A percentile compares a stretch with the other conserved stretches of the same genome.
phyloP scores from a whole-genome alignment of 2,113 vertebrate species.

The Tringa solitaria region DNA sequence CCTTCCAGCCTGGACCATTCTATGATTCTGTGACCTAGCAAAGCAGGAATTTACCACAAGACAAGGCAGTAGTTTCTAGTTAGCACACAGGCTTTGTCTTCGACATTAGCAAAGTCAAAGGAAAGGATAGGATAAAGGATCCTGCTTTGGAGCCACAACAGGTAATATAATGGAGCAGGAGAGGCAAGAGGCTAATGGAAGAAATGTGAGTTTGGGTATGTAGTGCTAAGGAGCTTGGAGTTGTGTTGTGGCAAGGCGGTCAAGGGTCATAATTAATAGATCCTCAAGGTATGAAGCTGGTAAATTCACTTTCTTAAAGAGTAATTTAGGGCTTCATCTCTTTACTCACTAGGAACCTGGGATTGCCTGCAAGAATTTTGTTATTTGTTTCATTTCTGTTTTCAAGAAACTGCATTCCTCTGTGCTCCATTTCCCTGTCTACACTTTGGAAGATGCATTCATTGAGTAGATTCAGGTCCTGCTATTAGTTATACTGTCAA shows the following conservation, averaged over 20 bases:
- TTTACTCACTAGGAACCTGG: neutral
- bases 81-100: neutral
- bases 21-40: neutral
- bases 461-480: neutral
- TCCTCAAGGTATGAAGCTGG: neutral
- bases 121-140: neutral
- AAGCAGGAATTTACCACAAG: neutral
- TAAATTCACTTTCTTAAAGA: neutral
- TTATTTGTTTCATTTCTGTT: neutral
- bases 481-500: neutral
- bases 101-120: neutral
- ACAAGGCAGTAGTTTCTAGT: neutral
- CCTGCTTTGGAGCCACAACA: neutral
- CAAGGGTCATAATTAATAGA: neutral
- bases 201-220: neutral
- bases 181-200: neutral
- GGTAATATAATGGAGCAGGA: neutral
- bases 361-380: neutral
- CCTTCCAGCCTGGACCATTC: too few species aligned
- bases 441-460: neutral
- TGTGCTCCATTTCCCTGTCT: neutral
- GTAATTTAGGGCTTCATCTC: neutral
- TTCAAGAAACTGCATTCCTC: neutral
- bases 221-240: neutral
- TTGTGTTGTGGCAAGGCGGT: neutral